A percentile compares a stretch with the other conserved stretches of the same genome.
Evolutionary conservation across 2,113 vertebrate species (phyloP).

Genomic region (Ophiodon elongatus): DNA sequence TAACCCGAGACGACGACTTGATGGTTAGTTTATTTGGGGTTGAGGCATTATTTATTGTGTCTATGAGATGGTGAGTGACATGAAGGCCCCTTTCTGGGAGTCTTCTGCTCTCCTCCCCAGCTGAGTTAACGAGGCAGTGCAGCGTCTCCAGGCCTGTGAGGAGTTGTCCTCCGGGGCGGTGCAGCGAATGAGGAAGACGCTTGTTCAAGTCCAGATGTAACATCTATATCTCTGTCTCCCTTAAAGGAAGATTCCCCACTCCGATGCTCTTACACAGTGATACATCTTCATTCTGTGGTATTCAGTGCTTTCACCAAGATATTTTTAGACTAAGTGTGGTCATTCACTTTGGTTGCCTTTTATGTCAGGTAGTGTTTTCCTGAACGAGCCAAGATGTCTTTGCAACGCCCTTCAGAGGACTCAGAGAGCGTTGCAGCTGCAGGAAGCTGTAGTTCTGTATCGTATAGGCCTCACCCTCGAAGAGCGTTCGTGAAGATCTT

Average conservation of each 20-base stretch:
- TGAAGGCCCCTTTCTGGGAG: not conserved
- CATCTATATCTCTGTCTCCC: slow-evolving; percentile 30
- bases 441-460: not conserved
- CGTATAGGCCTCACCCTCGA: no score
- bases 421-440: not conserved
- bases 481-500: no score
- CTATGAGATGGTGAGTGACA: slow-evolving; percentile 1
- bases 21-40: not conserved
- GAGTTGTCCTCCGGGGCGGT: slow-evolving; percentile 8
- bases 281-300: not conserved
- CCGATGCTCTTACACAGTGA: not conserved
- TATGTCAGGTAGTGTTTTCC: not conserved
- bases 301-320: not conserved
- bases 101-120: slow-evolving; percentile 17
- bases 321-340: slow-evolving; percentile 9
- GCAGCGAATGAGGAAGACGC: slow-evolving; percentile 10
- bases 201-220: slow-evolving; percentile 42
- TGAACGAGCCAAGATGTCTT: not conserved
- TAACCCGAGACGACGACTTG: slow-evolving; percentile 7
- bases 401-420: not conserved
- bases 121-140: slow-evolving; percentile 28
- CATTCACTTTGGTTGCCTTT: not conserved
- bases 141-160: slow-evolving; percentile 10
- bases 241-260: slow-evolving; percentile 10
- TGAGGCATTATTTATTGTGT: not conserved